Percentiles rank a stretch among this genome's conserved stretches.
These are phyloP conservation scores for Agrenia bidenticulata DNA, from an alignment of 2,888 invertebrate species.

Conservation along the genomic window DNA sequence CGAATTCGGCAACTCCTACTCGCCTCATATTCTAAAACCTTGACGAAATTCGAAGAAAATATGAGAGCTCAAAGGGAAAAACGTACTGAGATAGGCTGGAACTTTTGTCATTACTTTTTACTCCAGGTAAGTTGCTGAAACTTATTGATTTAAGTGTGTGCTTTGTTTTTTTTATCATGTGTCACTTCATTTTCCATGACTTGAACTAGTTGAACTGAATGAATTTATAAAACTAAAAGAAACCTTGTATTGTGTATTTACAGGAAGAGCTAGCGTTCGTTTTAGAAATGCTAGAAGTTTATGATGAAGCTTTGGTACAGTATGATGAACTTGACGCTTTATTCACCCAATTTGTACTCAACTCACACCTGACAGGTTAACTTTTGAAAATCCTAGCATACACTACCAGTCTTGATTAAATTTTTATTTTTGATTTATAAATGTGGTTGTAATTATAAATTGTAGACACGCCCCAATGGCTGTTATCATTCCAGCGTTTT, in stretches of 20 bases:
- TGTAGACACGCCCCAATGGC: conserved; percentile 79
- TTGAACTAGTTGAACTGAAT: background rate
- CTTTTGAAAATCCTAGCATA: conserved; percentile 14
- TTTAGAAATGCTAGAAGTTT: conserved; percentile 87
- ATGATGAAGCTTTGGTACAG: conserved; percentile 91
- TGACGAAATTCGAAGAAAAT: conserved; percentile 83
- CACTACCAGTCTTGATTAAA: background rate
- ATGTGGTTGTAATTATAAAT: no score
- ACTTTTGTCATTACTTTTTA: conserved; percentile 90
- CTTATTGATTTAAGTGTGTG: no score
- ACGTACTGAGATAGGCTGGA: conserved; percentile 87
- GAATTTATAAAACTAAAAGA: background rate
- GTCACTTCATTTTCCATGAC: background rate
- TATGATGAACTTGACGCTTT: conserved; percentile 96
- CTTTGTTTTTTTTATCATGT: background rate
- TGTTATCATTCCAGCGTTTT: conserved; percentile 75
- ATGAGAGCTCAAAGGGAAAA: conserved; percentile 87
- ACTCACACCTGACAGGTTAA: conserved; percentile 77
- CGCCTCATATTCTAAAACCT: conserved; percentile 80
- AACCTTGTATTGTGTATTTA: background rate
- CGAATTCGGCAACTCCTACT: conserved; percentile 80
- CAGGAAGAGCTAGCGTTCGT: conserved; percentile 95
- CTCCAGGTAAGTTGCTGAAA: conserved; percentile 70
- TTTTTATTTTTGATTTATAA: conserved; percentile 10
- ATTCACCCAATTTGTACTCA: conserved; percentile 93